A percentile compares a stretch with the other conserved stretches of the same genome.
phyloP scores from a whole-genome alignment of 37 sponge, comb jelly and placozoan species.

The Dysidea cf. avara region DNA sequence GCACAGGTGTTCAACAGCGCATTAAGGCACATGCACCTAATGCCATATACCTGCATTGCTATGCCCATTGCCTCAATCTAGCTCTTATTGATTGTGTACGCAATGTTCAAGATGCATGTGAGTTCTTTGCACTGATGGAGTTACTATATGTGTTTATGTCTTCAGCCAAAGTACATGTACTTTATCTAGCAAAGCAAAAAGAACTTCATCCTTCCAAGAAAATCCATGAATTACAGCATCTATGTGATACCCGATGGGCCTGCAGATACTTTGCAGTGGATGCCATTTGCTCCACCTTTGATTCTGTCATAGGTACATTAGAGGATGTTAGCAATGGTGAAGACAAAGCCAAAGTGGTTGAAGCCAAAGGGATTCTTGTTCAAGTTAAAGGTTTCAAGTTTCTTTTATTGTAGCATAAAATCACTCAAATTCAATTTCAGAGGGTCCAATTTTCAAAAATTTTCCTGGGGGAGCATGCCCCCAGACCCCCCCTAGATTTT shows the following conservation, averaged over 20 bases:
- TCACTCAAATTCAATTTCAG: too few relatives aligned
- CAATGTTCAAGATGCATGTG: constrained; percentile 56
- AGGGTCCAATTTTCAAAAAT: too few relatives aligned
- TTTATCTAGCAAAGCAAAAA: constrained; percentile 48
- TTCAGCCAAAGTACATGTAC: constrained; percentile 33
- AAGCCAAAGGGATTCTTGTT: constrained; percentile 52
- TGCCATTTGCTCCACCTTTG: constrained; percentile 51
- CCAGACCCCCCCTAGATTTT: too few relatives aligned
- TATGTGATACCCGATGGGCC: constrained; percentile 77
- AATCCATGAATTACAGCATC: constrained; percentile 46
- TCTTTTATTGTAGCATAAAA: too few relatives aligned
- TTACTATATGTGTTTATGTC: constrained; percentile 55
- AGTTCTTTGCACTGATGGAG: constrained; percentile 55
- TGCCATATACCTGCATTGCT: constrained; percentile 68
- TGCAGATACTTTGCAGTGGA: too few relatives aligned
- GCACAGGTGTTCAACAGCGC: too few relatives aligned
- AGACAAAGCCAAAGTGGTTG: constrained; percentile 52
- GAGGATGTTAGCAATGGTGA: constrained; percentile 54
- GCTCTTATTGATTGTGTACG: constrained; percentile 61
- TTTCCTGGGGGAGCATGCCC: too few relatives aligned
- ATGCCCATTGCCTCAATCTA: constrained; percentile 62
- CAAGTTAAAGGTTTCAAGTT: constrained; percentile 51
- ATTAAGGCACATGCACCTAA: constrained; percentile 59
- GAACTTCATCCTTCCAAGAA: constrained; percentile 44
- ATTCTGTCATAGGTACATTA: constrained; percentile 52